phyloP scores from a whole-genome alignment of 2,797 vertebrate species.

The Salmo trutta region DNA sequence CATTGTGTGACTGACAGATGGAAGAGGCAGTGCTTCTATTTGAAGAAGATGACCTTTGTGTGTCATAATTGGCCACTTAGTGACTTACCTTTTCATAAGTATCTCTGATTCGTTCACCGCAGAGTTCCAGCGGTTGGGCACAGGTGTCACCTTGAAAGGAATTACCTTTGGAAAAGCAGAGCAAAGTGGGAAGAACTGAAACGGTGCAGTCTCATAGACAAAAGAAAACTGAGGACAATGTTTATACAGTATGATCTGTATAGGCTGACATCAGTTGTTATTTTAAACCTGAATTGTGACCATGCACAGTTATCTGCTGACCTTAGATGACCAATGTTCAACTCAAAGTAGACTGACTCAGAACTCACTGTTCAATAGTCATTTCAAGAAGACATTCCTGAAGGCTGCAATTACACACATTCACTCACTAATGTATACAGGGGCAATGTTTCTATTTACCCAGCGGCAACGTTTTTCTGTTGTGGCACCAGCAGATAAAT shows the following conservation, averaged over 20 bases:
- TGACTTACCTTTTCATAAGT: conserved; percentile 76
- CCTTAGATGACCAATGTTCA: not conserved
- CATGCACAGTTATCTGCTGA: not conserved
- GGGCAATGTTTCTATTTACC: not conserved
- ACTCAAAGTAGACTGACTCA: not conserved
- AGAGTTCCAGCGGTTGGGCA: conserved; percentile 80
- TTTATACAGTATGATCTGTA: not conserved
- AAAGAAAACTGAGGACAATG: not conserved
- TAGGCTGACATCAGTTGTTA: not conserved
- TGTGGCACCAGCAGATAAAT: conserved; percentile 40
- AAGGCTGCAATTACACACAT: not conserved
- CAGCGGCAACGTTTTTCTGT: conserved; percentile 23
- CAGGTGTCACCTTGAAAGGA: conserved; percentile 72
- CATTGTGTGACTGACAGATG: conserved; percentile 28
- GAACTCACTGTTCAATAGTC: too few species aligned
- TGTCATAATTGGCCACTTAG: conserved; percentile 34
- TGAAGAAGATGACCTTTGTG: conserved; percentile 11
- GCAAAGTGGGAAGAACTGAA: not conserved
- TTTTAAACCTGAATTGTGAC: not conserved
- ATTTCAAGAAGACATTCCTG: not conserved
- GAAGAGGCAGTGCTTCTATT: not conserved
- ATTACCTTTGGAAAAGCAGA: conserved; percentile 70
- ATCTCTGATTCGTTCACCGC: conserved; percentile 75
- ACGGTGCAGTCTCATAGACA: not conserved
- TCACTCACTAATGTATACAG: not conserved